Evolutionary conservation across 2,888 invertebrate genomes (phyloP).

Genomic region (Trichogramma evanescens): DNA sequence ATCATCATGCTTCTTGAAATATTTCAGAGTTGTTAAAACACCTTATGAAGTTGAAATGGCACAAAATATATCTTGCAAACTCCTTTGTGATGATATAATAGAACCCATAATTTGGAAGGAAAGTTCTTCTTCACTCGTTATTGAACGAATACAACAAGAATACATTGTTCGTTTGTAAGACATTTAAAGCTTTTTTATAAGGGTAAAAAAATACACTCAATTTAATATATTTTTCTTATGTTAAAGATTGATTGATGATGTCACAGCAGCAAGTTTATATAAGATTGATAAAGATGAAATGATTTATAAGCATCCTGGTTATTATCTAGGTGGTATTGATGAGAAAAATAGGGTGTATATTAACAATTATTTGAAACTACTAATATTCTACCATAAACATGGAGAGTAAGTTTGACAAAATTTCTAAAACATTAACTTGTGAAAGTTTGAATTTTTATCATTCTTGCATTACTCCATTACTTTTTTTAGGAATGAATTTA

Average conservation of each 20-base stretch:
- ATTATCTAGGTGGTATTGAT: slow-evolving; percentile 77
- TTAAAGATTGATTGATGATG: slow-evolving; percentile 86
- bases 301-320: slow-evolving; percentile 86
- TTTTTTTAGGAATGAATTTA: slow-evolving; percentile 64
- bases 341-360: slow-evolving; percentile 61
- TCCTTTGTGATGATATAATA: slow-evolving; percentile 65
- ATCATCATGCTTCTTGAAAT: slow-evolving; percentile 1
- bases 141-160: slow-evolving; percentile 83
- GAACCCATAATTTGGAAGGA: slow-evolving; percentile 75
- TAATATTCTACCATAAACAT: slow-evolving; percentile 85
- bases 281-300: slow-evolving; percentile 54
- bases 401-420: slow-evolving; percentile 63
- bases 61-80: slow-evolving; percentile 66
- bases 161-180: slow-evolving; percentile 94
- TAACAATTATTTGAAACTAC: slow-evolving; percentile 89
- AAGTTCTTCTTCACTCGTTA: slow-evolving; percentile 72
- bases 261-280: slow-evolving; percentile 88
- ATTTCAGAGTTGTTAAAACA: slow-evolving; percentile 82
- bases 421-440: neutral
- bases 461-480: neutral
- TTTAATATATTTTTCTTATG: slow-evolving; percentile 9
- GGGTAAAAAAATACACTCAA: neutral
- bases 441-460: neutral
- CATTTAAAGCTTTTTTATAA: slow-evolving; percentile 18
- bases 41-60: slow-evolving; percentile 86